Evolutionary conservation across 2,113 vertebrate genomes (phyloP), one percentile per base, ranked within the genome.

Genomic region (Rana temporaria): DNA sequence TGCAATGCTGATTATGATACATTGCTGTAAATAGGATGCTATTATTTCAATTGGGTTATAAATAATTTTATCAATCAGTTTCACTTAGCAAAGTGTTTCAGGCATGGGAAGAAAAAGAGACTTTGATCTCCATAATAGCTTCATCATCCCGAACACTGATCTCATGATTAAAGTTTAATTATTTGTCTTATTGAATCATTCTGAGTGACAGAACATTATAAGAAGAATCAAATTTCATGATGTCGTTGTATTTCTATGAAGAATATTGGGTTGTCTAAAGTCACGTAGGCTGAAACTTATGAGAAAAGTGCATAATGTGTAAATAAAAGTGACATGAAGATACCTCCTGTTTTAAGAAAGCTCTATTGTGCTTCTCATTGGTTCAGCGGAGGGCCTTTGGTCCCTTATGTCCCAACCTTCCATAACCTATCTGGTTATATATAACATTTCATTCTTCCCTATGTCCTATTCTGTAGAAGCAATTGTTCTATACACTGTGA

Each of bases 11-110:
- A 80, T 34, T 4, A n/a, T 69, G 55, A 80, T 80, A 7, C 20
- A 80, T 80, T 71, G 52, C 19, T 80, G 38, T 60, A 80, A 69
- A 59, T 71, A 19, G 18, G 8, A 11, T 32, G 55, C 68, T 79
- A 57, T 79, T 79, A 62, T 80, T 80, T 52, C n/a, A 80, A 18
- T 60, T 80, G 63, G 38, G 52, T 62, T 26, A 22, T 70, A 71
- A 71, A 57, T 64, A 18, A 73, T 73, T 53, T 65, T 38, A 73
- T 55, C 57, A 18, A 73, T 81, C 69, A 65, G 42, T 72, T 72
- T 24, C 24, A 64, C 59, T 81, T 63, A 42, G 52, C 12, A 81
- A 64, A 73, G 42, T 38, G 14, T 55, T 73, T 34, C 53, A 59
- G 19, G 56, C 48, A 32, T 20, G 38, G 9, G 55, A 20, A 20